Conservation (phyloP, 1,140 invertebrate species). For the Drosophila dunni region DNA sequence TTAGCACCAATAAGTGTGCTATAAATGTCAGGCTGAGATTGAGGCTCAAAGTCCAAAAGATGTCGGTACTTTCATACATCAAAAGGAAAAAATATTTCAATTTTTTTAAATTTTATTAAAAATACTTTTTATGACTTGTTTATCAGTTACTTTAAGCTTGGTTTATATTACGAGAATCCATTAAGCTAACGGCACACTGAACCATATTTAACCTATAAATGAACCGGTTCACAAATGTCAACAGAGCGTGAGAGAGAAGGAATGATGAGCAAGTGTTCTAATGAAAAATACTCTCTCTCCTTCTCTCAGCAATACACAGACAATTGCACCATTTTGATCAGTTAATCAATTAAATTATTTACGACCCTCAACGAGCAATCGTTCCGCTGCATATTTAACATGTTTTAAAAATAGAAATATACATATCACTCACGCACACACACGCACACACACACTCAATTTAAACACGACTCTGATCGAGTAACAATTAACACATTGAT, state of each 20-base stretch:
- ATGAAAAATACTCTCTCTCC: neutral
- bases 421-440: constrained; percentile 9
- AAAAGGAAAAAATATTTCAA: too few species aligned
- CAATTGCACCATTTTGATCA: constrained; percentile 25
- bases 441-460: constrained; percentile 40
- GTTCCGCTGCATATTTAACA: constrained; percentile 41
- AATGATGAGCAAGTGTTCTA: neutral
- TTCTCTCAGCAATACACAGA: neutral
- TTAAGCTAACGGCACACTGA: neutral
- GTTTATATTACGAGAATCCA: neutral
- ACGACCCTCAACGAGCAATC: constrained; percentile 28
- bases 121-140: neutral
- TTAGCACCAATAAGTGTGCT: constrained; percentile 13
- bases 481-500: constrained; percentile 36
- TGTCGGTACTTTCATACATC: too few species aligned
- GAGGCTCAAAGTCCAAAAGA: neutral
- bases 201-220: constrained; percentile 14
- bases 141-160: neutral
- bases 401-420: constrained; percentile 41
- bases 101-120: neutral
- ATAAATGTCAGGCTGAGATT: neutral
- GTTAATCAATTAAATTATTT: constrained; percentile 57
- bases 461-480: constrained; percentile 23
- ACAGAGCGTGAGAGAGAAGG: neutral
- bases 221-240: constrained; percentile 17